A percentile compares a stretch with the other conserved stretches of the same genome.
Conservation (phyloP, 2,888 invertebrate species). For the Prosopocoilus inquinatus region DNA sequence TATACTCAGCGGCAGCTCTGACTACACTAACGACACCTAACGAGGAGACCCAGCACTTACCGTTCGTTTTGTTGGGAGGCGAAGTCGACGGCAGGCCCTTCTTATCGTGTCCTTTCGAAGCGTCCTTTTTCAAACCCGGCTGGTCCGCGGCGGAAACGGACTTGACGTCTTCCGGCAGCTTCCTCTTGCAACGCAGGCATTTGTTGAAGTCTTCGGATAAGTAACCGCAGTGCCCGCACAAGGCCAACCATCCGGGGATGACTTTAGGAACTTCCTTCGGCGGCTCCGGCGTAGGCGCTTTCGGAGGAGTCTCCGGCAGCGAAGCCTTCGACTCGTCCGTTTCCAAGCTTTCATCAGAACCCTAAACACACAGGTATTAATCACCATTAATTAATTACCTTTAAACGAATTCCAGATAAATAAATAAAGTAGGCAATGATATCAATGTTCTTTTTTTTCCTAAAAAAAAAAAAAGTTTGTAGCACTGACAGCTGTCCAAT, state of each 20-base stretch:
- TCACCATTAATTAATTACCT: too few relatives aligned
- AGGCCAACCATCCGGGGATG: conserved; percentile 70
- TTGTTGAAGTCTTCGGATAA: conserved; percentile 75
- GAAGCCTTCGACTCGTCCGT: neutral
- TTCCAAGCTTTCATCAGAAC: too few relatives aligned
- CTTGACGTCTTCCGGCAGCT: conserved; percentile 72
- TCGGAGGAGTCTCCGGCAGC: conserved; percentile 22
- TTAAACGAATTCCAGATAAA: too few relatives aligned
- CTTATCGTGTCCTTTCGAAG: neutral
- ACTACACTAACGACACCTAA: too few relatives aligned
- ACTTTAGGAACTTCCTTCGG: conserved; percentile 57
- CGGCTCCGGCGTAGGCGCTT: conserved; percentile 57
- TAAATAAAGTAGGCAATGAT: too few relatives aligned
- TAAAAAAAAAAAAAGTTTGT: too few relatives aligned
- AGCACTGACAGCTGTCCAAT: too few relatives aligned
- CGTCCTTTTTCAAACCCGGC: conserved; percentile 4
- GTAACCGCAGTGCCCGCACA: conserved; percentile 79
- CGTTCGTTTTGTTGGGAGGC: conserved; percentile 7
- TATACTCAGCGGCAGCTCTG: too few relatives aligned
- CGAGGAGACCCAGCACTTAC: too few relatives aligned
- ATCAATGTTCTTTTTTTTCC: too few relatives aligned
- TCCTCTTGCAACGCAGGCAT: conserved; percentile 72
- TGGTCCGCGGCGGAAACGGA: conserved; percentile 34
- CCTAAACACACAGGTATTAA: too few relatives aligned
- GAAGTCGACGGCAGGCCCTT: neutral